phyloP scores from a whole-genome alignment of 2,797 vertebrate species.

The Smutsia gigantea region DNA sequence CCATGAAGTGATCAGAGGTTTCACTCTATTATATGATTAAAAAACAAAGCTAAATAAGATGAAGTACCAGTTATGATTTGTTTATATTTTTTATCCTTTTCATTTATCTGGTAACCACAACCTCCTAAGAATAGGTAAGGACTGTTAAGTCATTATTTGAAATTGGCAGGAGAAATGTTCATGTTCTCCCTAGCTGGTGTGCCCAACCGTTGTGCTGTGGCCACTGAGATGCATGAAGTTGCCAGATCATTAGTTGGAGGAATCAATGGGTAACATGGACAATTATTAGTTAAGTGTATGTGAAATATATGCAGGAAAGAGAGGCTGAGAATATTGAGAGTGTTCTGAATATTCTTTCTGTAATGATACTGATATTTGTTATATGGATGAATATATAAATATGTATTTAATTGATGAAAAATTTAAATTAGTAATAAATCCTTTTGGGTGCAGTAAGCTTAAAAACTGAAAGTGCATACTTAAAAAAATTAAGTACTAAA shows the following conservation, averaged over 20 bases:
- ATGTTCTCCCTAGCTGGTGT: not conserved
- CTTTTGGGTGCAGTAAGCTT: not conserved
- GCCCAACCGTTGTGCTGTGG: not conserved
- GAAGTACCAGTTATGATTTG: not conserved
- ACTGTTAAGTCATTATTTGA: not conserved
- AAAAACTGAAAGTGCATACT: not conserved
- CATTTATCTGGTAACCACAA: not conserved
- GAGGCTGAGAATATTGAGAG: not conserved
- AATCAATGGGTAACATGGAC: not conserved
- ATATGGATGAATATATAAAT: not conserved
- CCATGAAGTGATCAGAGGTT: not conserved
- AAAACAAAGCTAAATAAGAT: not conserved
- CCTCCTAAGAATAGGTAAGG: not conserved
- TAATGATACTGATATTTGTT: not conserved
- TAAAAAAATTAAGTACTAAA: not conserved
- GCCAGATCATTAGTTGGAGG: not conserved
- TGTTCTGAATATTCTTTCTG: not conserved
- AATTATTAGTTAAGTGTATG: not conserved
- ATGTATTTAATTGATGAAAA: not conserved
- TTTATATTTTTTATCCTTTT: not conserved
- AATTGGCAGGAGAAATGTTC: not conserved
- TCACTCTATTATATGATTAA: not conserved
- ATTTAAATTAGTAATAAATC: not conserved
- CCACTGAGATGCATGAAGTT: not conserved
- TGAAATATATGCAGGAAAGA: not conserved